Percentiles rank a stretch among this genome's conserved stretches.
These are phyloP conservation scores for Eristalinus sepulchralis DNA, from an alignment of 2,888 invertebrate genomes.

Conservation along the genomic window DNA sequence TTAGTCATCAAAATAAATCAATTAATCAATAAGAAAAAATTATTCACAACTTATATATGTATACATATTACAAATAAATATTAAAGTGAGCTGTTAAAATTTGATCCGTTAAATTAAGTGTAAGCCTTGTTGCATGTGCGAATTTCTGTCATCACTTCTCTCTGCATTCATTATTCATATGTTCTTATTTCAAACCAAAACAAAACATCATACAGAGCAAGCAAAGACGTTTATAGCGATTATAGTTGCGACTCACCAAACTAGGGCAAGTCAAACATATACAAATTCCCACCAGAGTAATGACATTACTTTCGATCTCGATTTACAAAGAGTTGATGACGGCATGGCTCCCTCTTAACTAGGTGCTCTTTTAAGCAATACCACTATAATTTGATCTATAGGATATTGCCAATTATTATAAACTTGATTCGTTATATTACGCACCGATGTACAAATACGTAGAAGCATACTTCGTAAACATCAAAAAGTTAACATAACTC, in stretches of 20 bases:
- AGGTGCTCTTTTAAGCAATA: constrained; percentile 31
- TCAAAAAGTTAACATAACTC: background rate
- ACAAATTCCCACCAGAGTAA: constrained; percentile 59
- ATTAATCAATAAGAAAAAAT: too few relatives aligned
- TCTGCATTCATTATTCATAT: constrained; percentile 16
- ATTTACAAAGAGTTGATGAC: constrained; percentile 39
- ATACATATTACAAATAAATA: too few relatives aligned
- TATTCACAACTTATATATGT: too few relatives aligned
- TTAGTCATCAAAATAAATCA: too few relatives aligned
- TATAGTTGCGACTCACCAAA: constrained; percentile 35
- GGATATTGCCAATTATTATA: constrained; percentile 36
- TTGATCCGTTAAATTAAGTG: background rate
- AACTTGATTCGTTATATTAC: background rate
- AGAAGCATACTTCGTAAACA: too few relatives aligned
- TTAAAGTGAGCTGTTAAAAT: too few relatives aligned
- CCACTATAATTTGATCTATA: constrained; percentile 48
- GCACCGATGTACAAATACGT: background rate
- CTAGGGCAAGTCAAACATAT: constrained; percentile 58
- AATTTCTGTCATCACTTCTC: background rate
- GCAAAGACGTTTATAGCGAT: constrained; percentile 42
- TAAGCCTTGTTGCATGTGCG: background rate
- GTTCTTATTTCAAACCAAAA: constrained; percentile 42
- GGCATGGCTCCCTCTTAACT: constrained; percentile 33
- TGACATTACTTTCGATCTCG: constrained; percentile 67
- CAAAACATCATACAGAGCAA: constrained; percentile 57